Evolutionary conservation across 2,113 vertebrate species (phyloP), one percentile per base, ranked within the genome.

Genomic region (Hyaena hyaena): DNA sequence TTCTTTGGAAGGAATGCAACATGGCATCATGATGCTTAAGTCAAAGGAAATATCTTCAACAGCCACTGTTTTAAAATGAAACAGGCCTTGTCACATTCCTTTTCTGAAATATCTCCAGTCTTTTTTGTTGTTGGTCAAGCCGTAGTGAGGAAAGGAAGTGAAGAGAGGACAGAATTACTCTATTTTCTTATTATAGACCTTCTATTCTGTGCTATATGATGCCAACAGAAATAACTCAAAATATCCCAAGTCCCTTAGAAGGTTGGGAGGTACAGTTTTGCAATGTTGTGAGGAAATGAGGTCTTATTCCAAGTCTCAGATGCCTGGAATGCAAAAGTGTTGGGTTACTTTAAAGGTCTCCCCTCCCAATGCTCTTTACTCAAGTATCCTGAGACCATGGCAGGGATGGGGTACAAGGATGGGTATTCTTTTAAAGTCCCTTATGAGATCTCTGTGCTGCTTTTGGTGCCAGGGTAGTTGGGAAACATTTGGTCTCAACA

Each of bases 171-270:
- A 93, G 53, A 76, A 43, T 80, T 94, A 71, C 35, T 77, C 28
- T 83, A 63, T 90, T 95, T 97, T 90, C 88, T 85, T 94, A 90
- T 90, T 87, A 76, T 69, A 81, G 91, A 31, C n/a, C 8, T 90
- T 90, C 87, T 90, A 69, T 83, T 97, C 58, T 95, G 17, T 48
- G 63, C 79, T 55, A 17, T 24, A 31, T 73, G 79, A 76, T 92
- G n/a, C 55, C 55, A 93, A 45, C n/a, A 96, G 65, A 90, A 95
- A 95, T 43, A 68, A 77, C 21, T 73, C 65, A 69, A 93, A 91
- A 91, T 95, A 97, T 28, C 39, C 39, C n/a, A 58, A 48, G 7
- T 71, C 10, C 66, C 39, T 65, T 43, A 26, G 53, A 86, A 93
- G 50, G 10, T 15, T 35, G 50, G 33, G 61, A 43, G 33, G 17